A percentile compares a stretch with the other conserved stretches of the same genome.
phyloP scores from a whole-genome alignment of 2,797 vertebrate genomes.

The Agapornis canus region DNA sequence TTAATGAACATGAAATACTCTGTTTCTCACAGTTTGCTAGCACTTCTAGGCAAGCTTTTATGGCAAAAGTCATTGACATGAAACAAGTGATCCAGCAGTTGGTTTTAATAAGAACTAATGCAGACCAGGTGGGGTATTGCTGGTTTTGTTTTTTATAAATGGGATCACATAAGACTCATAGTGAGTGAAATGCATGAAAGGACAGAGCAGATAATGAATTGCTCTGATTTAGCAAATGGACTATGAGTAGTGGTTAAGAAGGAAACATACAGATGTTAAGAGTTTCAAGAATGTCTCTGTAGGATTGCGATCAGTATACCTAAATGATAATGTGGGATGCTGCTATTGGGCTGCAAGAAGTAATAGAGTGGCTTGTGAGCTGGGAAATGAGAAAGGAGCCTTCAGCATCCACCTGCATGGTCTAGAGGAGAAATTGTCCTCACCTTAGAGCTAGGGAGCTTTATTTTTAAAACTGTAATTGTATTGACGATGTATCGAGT shows the following conservation, averaged over 20 bases:
- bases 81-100: not conserved
- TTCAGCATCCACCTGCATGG: not conserved
- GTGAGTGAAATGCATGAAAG: not conserved
- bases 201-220: not conserved
- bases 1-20: not conserved
- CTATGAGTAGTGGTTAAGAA: not conserved
- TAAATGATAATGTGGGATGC: not conserved
- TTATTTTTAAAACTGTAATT: not conserved
- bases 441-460: not conserved
- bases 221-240: not conserved
- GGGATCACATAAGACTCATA: not conserved
- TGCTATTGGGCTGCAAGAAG: rapidly evolving
- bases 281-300: not conserved
- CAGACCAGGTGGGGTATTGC: not conserved
- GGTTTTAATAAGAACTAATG: not conserved
- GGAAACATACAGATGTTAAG: not conserved
- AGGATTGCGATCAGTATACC: not conserved
- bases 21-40: not conserved
- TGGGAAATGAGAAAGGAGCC: not conserved
- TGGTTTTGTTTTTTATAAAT: not conserved
- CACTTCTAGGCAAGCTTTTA: conserved; percentile 7
- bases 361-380: not conserved
- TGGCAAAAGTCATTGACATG: not conserved
- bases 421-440: rapidly evolving
- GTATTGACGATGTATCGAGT: not conserved